These are phyloP conservation scores for Ophion slaviceki DNA, from an alignment of 2,888 invertebrate genomes.

Conservation along the genomic window DNA sequence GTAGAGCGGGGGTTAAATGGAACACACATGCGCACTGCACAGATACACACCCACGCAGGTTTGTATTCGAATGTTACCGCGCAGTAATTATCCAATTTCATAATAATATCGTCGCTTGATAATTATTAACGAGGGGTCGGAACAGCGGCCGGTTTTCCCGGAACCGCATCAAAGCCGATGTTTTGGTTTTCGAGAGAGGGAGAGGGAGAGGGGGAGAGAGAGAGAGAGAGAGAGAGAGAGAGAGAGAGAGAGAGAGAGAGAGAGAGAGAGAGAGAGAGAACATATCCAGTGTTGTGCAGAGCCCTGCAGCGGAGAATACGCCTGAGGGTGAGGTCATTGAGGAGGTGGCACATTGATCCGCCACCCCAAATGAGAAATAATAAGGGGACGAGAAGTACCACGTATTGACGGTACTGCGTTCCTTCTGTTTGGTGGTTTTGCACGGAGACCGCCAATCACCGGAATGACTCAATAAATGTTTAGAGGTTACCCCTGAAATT, in stretches of 20 bases:
- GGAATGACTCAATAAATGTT: neutral
- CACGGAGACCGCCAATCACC: conserved; percentile 3
- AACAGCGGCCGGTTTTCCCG: conserved; percentile 19
- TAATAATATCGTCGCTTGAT: conserved; percentile 19
- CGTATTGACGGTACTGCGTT: neutral
- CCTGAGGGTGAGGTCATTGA: neutral
- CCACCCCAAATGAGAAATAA: neutral
- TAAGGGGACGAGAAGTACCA: neutral
- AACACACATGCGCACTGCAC: neutral
- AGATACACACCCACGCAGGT: too few species aligned
- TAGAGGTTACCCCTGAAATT: neutral
- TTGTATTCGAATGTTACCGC: too few species aligned
- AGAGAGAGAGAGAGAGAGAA: too few species aligned
- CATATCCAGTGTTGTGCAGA: too few species aligned
- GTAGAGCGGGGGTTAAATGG: neutral
- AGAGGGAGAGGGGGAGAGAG: too few species aligned
- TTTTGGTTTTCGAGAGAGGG: too few species aligned
- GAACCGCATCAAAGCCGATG: conserved; percentile 6
- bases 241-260: too few species aligned
- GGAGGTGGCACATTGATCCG: conserved; percentile 4
- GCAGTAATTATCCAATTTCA: conserved; percentile 8
- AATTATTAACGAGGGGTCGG: conserved; percentile 1
- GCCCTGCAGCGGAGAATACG: too few species aligned
- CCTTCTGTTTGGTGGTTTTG: neutral
- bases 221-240: too few species aligned